These are phyloP conservation scores for Notoglanidium macrostoma DNA, from an alignment of 2,797 vertebrate genomes.

Conservation along the genomic window DNA sequence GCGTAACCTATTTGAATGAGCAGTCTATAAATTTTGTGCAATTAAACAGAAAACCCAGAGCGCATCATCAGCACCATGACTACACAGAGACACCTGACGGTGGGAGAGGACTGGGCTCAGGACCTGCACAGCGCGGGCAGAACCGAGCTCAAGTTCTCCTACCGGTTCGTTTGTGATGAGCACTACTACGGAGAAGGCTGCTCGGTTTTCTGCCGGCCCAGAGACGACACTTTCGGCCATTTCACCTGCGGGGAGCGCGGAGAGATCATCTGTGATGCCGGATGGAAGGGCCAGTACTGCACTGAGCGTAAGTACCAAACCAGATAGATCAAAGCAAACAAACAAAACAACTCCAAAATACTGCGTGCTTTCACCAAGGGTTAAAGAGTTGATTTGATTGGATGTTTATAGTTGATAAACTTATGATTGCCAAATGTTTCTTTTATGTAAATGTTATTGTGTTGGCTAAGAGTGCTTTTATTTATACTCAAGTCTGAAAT, in stretches of 20 bases:
- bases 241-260: slow-evolving; percentile 95
- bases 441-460: neutral
- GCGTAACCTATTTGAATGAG: neutral
- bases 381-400: neutral
- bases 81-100: slow-evolving; percentile 90
- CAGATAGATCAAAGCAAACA: neutral
- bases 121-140: slow-evolving; percentile 87
- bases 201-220: slow-evolving; percentile 92
- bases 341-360: neutral
- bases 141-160: slow-evolving; percentile 92
- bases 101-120: slow-evolving; percentile 95
- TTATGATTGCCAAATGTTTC: neutral
- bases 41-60: slow-evolving; percentile 83
- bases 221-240: slow-evolving; percentile 94
- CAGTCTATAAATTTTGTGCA: neutral
- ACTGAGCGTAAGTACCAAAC: slow-evolving; percentile 85
- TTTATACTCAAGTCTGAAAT: neutral
- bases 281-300: slow-evolving; percentile 97
- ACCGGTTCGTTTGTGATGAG: slow-evolving; percentile 93
- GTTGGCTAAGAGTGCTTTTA: neutral
- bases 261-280: slow-evolving; percentile 90
- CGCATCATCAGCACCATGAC: slow-evolving; percentile 92
- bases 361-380: neutral
- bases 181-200: slow-evolving; percentile 97
- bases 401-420: neutral